phyloP scores from a whole-genome alignment of 2,888 invertebrate species.

The Nebria salina region DNA sequence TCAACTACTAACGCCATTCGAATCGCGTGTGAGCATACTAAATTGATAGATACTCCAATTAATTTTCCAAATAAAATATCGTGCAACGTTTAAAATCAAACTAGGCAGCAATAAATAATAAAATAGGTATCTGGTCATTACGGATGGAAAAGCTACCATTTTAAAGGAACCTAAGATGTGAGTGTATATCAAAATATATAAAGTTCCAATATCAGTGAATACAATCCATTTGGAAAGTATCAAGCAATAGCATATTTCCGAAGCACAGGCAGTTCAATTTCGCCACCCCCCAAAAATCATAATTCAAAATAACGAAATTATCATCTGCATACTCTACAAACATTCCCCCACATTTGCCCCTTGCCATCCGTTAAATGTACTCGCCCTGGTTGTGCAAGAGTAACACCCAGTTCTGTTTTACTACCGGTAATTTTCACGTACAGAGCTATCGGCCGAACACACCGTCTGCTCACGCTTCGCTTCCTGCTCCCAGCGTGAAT shows the following conservation, averaged over 20 bases:
- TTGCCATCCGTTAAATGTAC: neutral
- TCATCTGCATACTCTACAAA: neutral
- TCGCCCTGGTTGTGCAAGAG: neutral
- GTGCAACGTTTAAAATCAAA: neutral
- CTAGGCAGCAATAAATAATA: neutral
- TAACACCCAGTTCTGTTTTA: constrained; percentile 18
- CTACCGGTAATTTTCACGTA: constrained; percentile 19
- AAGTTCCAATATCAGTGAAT: too few relatives aligned
- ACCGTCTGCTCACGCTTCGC: constrained; percentile 11
- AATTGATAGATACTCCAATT: neutral
- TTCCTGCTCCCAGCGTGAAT: neutral
- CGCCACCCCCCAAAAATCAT: neutral
- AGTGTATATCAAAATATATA: too few relatives aligned
- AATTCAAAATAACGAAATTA: neutral
- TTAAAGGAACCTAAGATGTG: too few relatives aligned
- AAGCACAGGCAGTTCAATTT: neutral
- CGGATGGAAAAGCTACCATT: too few relatives aligned
- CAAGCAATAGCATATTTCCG: neutral
- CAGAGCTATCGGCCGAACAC: constrained; percentile 19
- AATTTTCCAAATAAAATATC: neutral
- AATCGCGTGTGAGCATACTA: neutral
- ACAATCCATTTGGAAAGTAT: neutral
- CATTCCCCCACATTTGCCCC: neutral
- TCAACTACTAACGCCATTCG: neutral
- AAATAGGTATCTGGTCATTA: too few relatives aligned